Base-by-base conservation (phyloP, 2,113 vertebrate species). In the Callithrix jacchus region DNA sequence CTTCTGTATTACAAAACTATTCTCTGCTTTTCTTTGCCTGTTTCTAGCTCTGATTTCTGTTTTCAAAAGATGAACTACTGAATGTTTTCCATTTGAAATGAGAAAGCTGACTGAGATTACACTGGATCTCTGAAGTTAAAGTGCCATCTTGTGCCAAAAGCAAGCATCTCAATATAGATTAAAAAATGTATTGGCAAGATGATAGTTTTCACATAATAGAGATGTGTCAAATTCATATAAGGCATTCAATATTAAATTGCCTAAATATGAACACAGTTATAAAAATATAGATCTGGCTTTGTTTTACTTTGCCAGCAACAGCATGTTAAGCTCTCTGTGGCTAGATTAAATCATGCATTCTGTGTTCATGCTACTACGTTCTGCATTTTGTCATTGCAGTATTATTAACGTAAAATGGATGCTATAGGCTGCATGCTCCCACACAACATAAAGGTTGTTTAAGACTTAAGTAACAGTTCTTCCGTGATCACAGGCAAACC, bases 81-180 rank as follows among this genome's bases (percentile, higher is more conserved):
- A 45, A 66, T 58, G 79, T 9, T 35, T 30, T 11, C 68, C 14
- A 88, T 11, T 96, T 95, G 82, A 82, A 93, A 16, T 21, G 1
- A 64, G 61, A 89, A 93, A 85, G 1, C 20, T 61, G 42, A 40
- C 37, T 45, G 85, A 81, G 35, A 97, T 81, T 47, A 82, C 66
- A 52, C 0, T 73, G 56, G 0, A 35, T 98, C 91, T 97, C 6
- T 95, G 97, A 97, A 97, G 89, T 97, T 97, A 97, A 98, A 98
- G 98, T 98, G 98, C 98, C 98, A 98, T 40, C 98, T 98, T 83
- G 98, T 98, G 98, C 98, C 96, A 95, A 80, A 92, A 82, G 0
- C 0, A 89, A 85, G 96, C 80, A 97, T 93, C 97, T 97, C 96
- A 95, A 64, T 87, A 40, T 4, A 40, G 18, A 27, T 42, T 83